Conservation (phyloP, 2,797 vertebrate species). For the Eleutherodactylus coqui region DNA sequence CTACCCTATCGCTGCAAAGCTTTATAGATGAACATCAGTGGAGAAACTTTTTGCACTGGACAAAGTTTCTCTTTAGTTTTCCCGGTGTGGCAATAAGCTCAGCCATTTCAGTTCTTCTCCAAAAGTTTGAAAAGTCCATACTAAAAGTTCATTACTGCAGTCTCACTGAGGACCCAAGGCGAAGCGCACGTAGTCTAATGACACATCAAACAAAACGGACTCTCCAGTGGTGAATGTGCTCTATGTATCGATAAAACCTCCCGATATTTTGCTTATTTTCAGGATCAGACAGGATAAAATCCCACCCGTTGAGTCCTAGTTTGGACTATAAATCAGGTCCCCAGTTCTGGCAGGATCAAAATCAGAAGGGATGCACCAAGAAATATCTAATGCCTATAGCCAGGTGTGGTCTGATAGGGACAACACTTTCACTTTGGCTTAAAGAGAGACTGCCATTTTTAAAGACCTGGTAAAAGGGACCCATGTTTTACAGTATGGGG, state of each 20-base stretch:
- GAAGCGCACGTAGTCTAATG: background rate
- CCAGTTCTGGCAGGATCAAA: background rate
- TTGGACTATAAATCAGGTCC: background rate
- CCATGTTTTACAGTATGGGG: background rate
- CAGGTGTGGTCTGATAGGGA: background rate
- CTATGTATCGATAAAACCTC: too few species aligned
- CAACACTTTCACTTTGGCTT: conserved; percentile 22
- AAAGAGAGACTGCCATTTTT: background rate
- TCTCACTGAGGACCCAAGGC: conserved; percentile 29
- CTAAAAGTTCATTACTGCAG: background rate
- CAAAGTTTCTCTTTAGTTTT: background rate
- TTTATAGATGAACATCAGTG: background rate
- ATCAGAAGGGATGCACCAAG: background rate
- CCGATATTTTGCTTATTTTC: too few species aligned
- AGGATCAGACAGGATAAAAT: background rate
- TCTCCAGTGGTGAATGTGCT: too few species aligned
- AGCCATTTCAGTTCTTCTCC: conserved; percentile 25
- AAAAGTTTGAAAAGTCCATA: background rate
- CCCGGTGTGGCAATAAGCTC: background rate
- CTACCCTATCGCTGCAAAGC: background rate
- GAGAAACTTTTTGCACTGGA: background rate
- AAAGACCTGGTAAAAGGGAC: background rate
- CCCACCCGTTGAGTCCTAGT: background rate
- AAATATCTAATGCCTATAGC: background rate
- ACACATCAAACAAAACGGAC: background rate